Conservation (phyloP, 2,888 invertebrate species). For the Idaea aversata region DNA sequence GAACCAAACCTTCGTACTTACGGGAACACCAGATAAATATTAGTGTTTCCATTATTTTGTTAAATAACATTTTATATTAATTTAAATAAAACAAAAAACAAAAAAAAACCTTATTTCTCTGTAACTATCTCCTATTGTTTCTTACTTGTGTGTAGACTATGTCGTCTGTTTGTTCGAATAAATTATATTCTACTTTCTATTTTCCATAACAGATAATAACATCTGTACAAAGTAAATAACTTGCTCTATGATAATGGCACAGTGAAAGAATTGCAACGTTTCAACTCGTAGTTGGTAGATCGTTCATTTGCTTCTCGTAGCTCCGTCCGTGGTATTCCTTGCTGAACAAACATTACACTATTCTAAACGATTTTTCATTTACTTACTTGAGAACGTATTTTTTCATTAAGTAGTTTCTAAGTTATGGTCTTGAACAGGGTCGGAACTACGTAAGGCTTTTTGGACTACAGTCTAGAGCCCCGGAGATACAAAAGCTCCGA, state of each 20-base stretch:
- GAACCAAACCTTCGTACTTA: too few species aligned
- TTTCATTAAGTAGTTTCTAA: not conserved
- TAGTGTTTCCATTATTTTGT: too few species aligned
- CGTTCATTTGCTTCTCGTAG: constrained; percentile 19
- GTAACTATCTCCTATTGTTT: too few species aligned
- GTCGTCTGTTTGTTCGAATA: too few species aligned
- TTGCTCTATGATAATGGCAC: constrained; percentile 29
- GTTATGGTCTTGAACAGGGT: not conserved
- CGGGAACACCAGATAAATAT: too few species aligned
- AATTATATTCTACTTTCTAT: too few species aligned
- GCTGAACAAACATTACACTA: constrained; percentile 25
- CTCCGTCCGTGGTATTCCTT: constrained; percentile 6
- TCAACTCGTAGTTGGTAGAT: constrained; percentile 30
- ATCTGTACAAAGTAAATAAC: not conserved
- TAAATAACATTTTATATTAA: too few species aligned
- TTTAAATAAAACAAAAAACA: too few species aligned
- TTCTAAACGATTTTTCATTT: constrained; percentile 13
- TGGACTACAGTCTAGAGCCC: too few species aligned
- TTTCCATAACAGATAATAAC: not conserved
- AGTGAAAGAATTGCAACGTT: constrained; percentile 38
- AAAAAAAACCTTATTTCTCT: too few species aligned
- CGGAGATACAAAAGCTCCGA: too few species aligned
- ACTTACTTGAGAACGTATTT: not conserved
- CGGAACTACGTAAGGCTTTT: not conserved
- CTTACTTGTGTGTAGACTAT: too few species aligned